Evolutionary conservation across 2,888 invertebrate species (phyloP).

Genomic region (Andrena fulva): DNA sequence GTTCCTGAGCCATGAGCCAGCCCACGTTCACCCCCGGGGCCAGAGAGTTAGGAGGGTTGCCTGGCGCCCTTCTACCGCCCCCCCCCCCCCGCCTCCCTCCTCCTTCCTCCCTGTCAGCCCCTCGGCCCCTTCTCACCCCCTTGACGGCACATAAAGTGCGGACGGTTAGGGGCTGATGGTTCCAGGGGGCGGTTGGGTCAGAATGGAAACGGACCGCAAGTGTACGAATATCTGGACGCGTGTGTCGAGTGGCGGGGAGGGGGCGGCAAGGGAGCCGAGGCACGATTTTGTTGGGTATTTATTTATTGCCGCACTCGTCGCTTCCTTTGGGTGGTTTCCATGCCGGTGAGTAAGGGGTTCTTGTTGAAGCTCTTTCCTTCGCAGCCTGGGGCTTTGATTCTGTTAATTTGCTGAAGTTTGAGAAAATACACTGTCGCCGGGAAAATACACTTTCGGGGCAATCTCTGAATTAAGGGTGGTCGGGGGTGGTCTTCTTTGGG

Average conservation of each 20-base stretch:
- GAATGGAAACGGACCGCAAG: constrained; percentile 73
- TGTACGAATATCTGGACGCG: constrained; percentile 63
- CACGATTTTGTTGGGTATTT: constrained; percentile 47
- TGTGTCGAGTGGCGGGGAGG: constrained; percentile 1
- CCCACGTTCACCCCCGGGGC: constrained; percentile 74
- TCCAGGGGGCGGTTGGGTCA: constrained; percentile 69
- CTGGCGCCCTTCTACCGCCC: constrained; percentile 76
- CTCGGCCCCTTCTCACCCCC: constrained; percentile 61
- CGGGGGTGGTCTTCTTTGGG: neutral
- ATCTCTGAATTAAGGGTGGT: no score
- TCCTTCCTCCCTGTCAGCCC: constrained; percentile 70
- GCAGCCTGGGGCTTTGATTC: neutral
- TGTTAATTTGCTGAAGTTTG: neutral
- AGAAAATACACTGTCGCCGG: neutral
- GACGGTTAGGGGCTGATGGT: constrained; percentile 76
- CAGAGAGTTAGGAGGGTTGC: constrained; percentile 82
- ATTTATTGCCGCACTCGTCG: constrained; percentile 17
- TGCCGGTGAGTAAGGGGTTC: neutral
- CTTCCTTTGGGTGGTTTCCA: neutral
- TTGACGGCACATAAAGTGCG: constrained; percentile 75
- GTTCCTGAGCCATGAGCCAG: constrained; percentile 69
- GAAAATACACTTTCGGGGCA: no score
- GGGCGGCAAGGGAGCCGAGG: constrained; percentile 1
- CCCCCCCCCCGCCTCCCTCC: constrained; percentile 70
- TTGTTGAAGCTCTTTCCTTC: neutral